Percentiles rank a stretch among this genome's conserved stretches.
Evolutionary conservation across 2,797 vertebrate genomes (phyloP).

Genomic region (Decapterus maruadsi): DNA sequence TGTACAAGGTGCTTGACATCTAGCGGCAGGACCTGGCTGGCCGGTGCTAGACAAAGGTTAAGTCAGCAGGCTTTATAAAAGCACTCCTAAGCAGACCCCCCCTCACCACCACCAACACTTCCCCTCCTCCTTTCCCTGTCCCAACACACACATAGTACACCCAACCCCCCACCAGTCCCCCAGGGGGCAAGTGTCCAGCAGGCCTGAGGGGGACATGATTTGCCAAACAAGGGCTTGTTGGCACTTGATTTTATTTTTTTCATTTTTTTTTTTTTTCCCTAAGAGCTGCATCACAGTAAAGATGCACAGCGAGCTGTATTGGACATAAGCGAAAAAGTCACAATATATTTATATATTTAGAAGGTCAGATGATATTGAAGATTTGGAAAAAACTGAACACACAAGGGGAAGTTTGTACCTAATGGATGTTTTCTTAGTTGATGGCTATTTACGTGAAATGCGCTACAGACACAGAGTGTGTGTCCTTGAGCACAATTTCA

Average conservation of each 20-base stretch:
- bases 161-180: slow-evolving; percentile 24
- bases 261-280: slow-evolving; percentile 31
- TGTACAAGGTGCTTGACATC: slow-evolving; percentile 96
- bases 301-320: slow-evolving; percentile 48
- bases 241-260: slow-evolving; percentile 81
- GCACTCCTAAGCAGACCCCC: slow-evolving; percentile 73
- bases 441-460: slow-evolving; percentile 26
- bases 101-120: not conserved
- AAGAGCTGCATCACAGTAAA: slow-evolving; percentile 74
- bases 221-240: slow-evolving; percentile 78
- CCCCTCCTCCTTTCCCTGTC: slow-evolving; percentile 36
- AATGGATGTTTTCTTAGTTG: not conserved
- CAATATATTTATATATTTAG: too few species aligned
- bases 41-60: slow-evolving; percentile 94
- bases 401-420: not conserved
- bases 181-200: slow-evolving; percentile 66
- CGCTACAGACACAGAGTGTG: not conserved
- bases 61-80: slow-evolving; percentile 93
- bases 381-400: slow-evolving; percentile 11
- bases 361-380: slow-evolving; percentile 24
- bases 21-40: slow-evolving; percentile 90
- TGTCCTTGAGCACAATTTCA: slow-evolving; percentile 41
- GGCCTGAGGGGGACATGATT: slow-evolving; percentile 61
- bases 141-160: slow-evolving; percentile 48
- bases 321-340: slow-evolving; percentile 45